A percentile compares a stretch with the other conserved stretches of the same genome.
Conservation (phyloP, 1,140 invertebrate genomes). For the Pteromalus puparum region DNA sequence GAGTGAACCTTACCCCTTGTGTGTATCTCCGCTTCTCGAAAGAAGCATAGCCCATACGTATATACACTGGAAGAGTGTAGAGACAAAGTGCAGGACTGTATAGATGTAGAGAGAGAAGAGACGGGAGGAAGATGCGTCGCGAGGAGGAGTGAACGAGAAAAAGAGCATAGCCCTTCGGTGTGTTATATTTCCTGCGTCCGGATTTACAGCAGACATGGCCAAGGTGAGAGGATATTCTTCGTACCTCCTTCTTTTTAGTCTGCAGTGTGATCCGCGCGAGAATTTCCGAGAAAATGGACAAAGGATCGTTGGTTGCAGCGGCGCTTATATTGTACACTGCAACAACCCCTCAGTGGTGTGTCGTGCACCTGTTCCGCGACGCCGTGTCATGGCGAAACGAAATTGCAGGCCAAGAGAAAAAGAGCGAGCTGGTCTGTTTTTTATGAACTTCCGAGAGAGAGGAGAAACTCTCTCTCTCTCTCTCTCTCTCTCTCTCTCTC, state of each 20-base stretch:
- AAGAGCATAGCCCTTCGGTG: too few relatives aligned
- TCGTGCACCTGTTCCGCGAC: slow-evolving; percentile 2
- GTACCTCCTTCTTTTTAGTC: not conserved
- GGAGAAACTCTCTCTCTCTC: too few relatives aligned
- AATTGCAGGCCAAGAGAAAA: not conserved
- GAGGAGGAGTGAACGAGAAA: not conserved
- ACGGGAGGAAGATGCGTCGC: not conserved
- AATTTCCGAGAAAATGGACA: not conserved
- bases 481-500: too few relatives aligned
- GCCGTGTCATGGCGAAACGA: not conserved
- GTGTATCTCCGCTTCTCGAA: not conserved
- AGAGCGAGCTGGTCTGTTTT: not conserved
- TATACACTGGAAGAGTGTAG: not conserved
- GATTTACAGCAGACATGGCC: not conserved
- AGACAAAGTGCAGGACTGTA: not conserved
- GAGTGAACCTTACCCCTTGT: not conserved
- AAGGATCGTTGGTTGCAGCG: not conserved
- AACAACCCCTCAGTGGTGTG: not conserved
- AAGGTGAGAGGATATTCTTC: not conserved
- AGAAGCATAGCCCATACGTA: not conserved
- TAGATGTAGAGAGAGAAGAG: not conserved
- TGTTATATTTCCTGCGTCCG: not conserved
- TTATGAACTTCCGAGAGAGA: not conserved
- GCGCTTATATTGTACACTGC: not conserved
- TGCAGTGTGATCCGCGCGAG: not conserved